These are phyloP conservation scores for Pelodiscus sinensis DNA, from an alignment of 2,113 vertebrate species.

Conservation along the genomic window DNA sequence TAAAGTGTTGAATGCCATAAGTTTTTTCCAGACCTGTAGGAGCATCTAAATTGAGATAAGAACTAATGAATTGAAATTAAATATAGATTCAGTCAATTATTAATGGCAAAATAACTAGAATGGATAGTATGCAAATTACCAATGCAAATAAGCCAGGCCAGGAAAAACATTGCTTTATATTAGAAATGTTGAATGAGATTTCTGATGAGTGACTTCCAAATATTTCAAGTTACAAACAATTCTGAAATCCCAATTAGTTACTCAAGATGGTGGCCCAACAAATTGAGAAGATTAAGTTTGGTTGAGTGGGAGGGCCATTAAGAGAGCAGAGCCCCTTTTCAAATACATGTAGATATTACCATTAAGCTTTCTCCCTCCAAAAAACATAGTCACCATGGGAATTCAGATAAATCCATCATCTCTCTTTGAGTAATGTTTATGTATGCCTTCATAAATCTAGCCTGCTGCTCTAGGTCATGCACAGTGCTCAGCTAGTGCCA, in stretches of 20 bases:
- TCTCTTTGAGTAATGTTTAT: constrained; percentile 25
- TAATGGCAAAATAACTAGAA: constrained; percentile 48
- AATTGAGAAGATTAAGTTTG: constrained; percentile 65
- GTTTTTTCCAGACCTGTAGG: background rate
- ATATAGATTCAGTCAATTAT: constrained; percentile 27
- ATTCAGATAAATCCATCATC: constrained; percentile 21
- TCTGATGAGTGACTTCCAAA: constrained; percentile 47
- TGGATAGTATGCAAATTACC: constrained; percentile 49
- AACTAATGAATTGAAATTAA: constrained; percentile 27
- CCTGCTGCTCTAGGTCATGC: background rate
- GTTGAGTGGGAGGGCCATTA: background rate
- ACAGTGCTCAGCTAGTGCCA: background rate
- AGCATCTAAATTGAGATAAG: constrained; percentile 20
- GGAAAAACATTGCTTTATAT: constrained; percentile 54
- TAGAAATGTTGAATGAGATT: constrained; percentile 57
- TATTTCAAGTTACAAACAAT: constrained; percentile 60
- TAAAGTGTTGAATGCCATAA: background rate
- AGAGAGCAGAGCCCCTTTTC: background rate
- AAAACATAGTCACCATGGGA: constrained; percentile 2
- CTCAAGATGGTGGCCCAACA: constrained; percentile 46
- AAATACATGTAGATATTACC: constrained; percentile 44
- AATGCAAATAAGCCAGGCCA: constrained; percentile 53
- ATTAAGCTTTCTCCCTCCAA: constrained; percentile 38
- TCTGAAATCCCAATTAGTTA: constrained; percentile 64
- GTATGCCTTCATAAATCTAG: constrained; percentile 42